These are phyloP conservation scores for Vannuccia rotundouncinata DNA, from an alignment of 2,888 invertebrate species.

Conservation along the genomic window DNA sequence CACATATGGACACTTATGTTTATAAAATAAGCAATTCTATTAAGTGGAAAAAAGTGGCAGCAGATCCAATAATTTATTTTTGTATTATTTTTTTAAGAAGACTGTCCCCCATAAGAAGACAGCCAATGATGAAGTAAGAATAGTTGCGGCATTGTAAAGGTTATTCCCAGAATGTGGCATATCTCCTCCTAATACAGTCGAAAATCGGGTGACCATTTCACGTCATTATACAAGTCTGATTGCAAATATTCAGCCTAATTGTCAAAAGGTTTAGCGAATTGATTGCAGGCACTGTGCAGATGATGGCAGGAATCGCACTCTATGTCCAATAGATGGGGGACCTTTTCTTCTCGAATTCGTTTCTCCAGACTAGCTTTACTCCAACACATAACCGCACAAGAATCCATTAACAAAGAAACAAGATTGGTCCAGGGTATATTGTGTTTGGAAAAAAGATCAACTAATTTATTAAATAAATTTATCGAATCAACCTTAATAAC, in stretches of 20 bases:
- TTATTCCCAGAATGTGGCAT: not conserved
- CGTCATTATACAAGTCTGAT: not conserved
- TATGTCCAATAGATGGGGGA: not conserved
- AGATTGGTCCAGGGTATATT: not conserved
- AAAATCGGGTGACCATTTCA: not conserved
- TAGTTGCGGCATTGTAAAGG: not conserved
- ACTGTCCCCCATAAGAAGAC: not conserved
- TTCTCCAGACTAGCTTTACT: not conserved
- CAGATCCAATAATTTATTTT: no score
- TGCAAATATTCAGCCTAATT: not conserved
- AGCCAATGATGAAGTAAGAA: not conserved
- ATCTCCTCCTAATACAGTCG: not conserved
- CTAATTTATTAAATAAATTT: not conserved
- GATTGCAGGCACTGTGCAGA: not conserved
- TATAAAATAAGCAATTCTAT: no score
- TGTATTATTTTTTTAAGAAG: no score
- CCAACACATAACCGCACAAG: not conserved
- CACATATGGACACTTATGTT: no score
- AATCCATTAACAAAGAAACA: not conserved
- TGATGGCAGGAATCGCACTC: not conserved
- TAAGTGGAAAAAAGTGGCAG: no score
- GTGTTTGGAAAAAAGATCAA: not conserved
- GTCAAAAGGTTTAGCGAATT: not conserved
- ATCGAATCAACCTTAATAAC: not conserved
- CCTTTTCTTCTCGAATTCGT: not conserved